Evolutionary conservation across 2,888 invertebrate species (phyloP).

Genomic region (Harpalus rubripes): DNA sequence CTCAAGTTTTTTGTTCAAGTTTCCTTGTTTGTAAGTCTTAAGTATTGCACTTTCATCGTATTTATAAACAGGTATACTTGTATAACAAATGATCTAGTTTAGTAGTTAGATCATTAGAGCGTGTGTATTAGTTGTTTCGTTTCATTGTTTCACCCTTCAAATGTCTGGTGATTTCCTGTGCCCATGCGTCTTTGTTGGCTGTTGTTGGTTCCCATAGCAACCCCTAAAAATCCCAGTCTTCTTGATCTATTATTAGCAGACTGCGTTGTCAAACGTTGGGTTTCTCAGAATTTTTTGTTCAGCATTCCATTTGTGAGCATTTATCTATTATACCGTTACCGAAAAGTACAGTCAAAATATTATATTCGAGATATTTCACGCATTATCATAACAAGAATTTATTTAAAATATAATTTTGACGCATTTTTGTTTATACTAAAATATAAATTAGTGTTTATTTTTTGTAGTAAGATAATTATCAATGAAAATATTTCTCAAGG

Average conservation of each 20-base stretch:
- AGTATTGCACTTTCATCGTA: conserved; percentile 49
- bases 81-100: conserved; percentile 38
- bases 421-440: conserved; percentile 1
- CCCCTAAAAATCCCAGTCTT: conserved; percentile 63
- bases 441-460: conserved; percentile 11
- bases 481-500: conserved; percentile 3
- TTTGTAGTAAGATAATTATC: conserved; percentile 21
- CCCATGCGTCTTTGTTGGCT: conserved; percentile 56
- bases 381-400: conserved; percentile 10
- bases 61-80: conserved; percentile 33
- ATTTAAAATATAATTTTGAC: conserved; percentile 11
- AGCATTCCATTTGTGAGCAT: conserved; percentile 64
- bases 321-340: conserved; percentile 66
- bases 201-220: conserved; percentile 56
- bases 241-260: conserved; percentile 67
- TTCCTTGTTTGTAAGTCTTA: conserved; percentile 42
- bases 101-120: conserved; percentile 24
- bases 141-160: conserved; percentile 50
- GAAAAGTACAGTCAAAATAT: conserved; percentile 64
- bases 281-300: conserved; percentile 66
- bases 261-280: conserved; percentile 62
- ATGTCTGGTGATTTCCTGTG: conserved; percentile 62
- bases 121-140: not conserved
- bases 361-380: conserved; percentile 36
- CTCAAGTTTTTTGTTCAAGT: conserved; percentile 48